phyloP scores from a whole-genome alignment of 2,797 vertebrate species.

The Orientallactaga sibirica region DNA sequence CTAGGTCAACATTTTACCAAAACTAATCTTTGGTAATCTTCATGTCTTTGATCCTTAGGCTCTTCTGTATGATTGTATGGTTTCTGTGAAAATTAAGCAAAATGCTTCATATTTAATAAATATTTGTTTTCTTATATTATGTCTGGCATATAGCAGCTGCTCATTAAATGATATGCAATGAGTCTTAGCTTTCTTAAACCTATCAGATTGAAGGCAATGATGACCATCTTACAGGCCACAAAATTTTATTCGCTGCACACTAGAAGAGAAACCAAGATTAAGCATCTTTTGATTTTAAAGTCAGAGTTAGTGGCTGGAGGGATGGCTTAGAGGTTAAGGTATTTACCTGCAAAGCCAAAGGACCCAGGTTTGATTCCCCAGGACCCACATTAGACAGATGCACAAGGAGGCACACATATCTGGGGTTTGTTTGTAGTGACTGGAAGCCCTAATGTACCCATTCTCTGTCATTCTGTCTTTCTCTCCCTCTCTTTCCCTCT shows the following conservation, averaged over 20 bases:
- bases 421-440: too few species aligned
- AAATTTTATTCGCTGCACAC: slow-evolving; percentile 20
- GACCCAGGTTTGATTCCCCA: too few species aligned
- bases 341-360: too few species aligned
- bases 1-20: background rate
- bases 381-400: too few species aligned
- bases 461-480: too few species aligned
- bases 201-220: background rate
- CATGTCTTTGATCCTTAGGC: background rate
- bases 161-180: background rate
- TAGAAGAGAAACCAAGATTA: background rate
- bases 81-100: slow-evolving; percentile 28
- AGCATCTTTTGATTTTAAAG: background rate
- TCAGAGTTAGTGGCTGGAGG: background rate
- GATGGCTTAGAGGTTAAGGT: too few species aligned
- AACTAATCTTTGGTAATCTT: background rate
- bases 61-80: slow-evolving; percentile 9
- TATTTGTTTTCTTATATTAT: background rate
- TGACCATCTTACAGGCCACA: background rate
- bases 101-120: background rate
- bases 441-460: too few species aligned
- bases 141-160: background rate
- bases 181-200: background rate
- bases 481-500: too few species aligned
- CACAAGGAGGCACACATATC: too few species aligned